Evolutionary conservation across 2,888 invertebrate species (phyloP).

Genomic region (Lasioglossum oenotherae): DNA sequence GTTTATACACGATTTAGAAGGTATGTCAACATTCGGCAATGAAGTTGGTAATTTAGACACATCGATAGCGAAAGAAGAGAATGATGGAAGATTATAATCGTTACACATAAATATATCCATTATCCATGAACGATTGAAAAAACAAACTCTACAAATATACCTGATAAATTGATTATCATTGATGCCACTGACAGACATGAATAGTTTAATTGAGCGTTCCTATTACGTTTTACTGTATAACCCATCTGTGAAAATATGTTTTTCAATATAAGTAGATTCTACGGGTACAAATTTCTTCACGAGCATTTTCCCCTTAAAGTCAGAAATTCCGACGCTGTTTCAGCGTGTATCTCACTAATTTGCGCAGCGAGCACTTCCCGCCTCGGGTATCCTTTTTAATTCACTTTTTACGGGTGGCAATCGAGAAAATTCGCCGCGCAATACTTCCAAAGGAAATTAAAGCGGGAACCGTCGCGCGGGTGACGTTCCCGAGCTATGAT

Average conservation of each 20-base stretch:
- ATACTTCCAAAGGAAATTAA: conserved; percentile 41
- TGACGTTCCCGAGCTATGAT: conserved; percentile 22
- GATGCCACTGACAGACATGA: background rate
- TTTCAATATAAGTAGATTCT: background rate
- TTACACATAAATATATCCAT: background rate
- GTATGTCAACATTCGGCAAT: background rate
- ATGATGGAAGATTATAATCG: background rate
- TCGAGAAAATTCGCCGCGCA: conserved; percentile 26
- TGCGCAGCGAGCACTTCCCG: conserved; percentile 23
- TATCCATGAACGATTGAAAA: too few relatives aligned
- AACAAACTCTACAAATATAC: too few relatives aligned
- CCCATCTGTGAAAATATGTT: background rate
- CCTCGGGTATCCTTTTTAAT: conserved; percentile 28
- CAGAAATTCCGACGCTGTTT: background rate
- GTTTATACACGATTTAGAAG: background rate
- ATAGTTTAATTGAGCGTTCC: background rate
- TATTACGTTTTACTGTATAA: background rate
- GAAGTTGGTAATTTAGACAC: background rate
- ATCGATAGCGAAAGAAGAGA: background rate
- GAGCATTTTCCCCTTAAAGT: background rate
- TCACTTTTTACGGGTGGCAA: conserved; percentile 16
- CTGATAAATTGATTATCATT: too few relatives aligned
- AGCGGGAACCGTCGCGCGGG: conserved; percentile 30
- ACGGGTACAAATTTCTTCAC: background rate
- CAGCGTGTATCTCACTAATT: conserved; percentile 28